phyloP scores from a whole-genome alignment of 2,113 vertebrate genomes.

The Oceanites oceanicus region DNA sequence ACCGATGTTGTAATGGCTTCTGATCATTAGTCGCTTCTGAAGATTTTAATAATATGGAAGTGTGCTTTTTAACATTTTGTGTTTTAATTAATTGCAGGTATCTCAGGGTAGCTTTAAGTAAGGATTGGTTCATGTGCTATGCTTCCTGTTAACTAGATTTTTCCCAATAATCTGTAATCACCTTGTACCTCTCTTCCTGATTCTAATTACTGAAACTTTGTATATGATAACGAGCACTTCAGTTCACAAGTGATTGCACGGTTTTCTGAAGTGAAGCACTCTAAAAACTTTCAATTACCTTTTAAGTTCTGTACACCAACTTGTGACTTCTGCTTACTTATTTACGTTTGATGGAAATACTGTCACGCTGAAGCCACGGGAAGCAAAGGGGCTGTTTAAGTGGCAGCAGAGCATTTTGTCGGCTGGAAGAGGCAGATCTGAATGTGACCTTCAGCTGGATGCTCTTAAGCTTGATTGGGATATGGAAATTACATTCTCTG shows the following conservation, averaged over 20 bases:
- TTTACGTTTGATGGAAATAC: neutral
- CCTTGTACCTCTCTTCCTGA: slow-evolving; percentile 15
- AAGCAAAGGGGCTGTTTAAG: neutral
- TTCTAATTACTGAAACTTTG: slow-evolving; percentile 42
- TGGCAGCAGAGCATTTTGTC: neutral
- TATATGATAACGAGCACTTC: slow-evolving; percentile 43
- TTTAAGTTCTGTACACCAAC: neutral
- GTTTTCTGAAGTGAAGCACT: slow-evolving; percentile 40
- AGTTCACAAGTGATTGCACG: slow-evolving; percentile 60
- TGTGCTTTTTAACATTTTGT: slow-evolving; percentile 7
- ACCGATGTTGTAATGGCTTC: neutral
- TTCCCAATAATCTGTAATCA: slow-evolving; percentile 34
- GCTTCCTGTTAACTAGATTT: slow-evolving; percentile 44
- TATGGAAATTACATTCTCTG: slow-evolving; percentile 36
- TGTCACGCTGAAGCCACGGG: neutral
- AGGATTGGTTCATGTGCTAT: neutral
- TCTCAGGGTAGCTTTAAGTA: neutral
- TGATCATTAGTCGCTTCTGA: neutral
- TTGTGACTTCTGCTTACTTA: slow-evolving; percentile 13
- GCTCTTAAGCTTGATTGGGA: slow-evolving; percentile 54
- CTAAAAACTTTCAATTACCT: slow-evolving; percentile 54
- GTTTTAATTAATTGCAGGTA: slow-evolving; percentile 10
- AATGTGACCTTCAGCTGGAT: slow-evolving; percentile 50
- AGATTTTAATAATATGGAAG: slow-evolving; percentile 19
- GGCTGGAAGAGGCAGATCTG: neutral